These are phyloP conservation scores for Dromas ardeola DNA, from an alignment of 2,113 vertebrate species.

Conservation along the genomic window DNA sequence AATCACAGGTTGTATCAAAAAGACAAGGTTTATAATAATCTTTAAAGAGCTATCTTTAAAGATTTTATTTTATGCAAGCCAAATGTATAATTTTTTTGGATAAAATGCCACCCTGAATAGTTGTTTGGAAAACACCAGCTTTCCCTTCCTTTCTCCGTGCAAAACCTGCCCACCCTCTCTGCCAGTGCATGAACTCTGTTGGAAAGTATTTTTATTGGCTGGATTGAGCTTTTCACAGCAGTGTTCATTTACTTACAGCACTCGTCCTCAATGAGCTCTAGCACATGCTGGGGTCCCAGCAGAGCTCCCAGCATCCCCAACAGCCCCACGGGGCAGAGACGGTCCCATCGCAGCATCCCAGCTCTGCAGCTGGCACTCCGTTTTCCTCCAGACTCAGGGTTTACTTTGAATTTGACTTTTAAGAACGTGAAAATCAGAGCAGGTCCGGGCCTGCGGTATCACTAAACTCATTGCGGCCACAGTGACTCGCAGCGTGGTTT, in stretches of 20 bases:
- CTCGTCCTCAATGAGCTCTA: background rate
- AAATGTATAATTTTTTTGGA: fast-evolving
- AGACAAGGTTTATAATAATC: background rate
- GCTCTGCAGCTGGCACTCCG: background rate
- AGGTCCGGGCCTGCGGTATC: background rate
- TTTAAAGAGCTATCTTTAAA: background rate
- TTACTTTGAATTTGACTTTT: background rate
- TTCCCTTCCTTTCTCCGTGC: background rate
- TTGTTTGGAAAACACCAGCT: background rate
- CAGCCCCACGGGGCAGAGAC: fast-evolving
- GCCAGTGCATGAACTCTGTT: background rate
- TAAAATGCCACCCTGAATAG: background rate
- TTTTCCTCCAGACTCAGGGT: background rate
- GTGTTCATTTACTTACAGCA: background rate
- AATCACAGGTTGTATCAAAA: background rate
- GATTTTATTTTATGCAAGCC: background rate
- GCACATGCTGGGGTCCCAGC: fast-evolving
- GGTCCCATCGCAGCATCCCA: background rate
- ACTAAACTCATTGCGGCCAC: background rate
- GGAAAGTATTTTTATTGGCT: background rate
- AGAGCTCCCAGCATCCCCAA: background rate
- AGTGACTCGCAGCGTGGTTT: background rate
- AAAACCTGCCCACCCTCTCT: background rate
- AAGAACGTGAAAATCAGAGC: background rate
- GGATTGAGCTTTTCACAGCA: background rate